Evolutionary conservation across 2,113 vertebrate species (phyloP).

Genomic region (Osmerus mordax): DNA sequence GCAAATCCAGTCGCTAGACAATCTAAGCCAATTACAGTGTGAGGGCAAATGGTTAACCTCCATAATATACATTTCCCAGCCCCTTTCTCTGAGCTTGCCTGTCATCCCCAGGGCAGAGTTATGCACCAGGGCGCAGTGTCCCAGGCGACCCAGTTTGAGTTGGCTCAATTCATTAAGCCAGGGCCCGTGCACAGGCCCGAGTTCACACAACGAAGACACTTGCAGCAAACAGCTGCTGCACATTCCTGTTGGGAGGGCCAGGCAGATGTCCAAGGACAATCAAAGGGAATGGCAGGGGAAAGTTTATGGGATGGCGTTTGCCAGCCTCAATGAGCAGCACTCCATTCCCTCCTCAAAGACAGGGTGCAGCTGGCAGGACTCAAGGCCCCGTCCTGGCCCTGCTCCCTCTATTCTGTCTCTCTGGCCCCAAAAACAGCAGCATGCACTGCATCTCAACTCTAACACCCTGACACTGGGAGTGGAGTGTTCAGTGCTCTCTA

Average conservation of each 20-base stretch:
- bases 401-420: constrained; percentile 56
- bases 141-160: constrained; percentile 77
- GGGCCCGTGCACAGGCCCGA: constrained; percentile 73
- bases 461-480: constrained; percentile 58
- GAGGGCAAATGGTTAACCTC: constrained; percentile 81
- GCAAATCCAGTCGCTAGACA: constrained; percentile 95
- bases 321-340: constrained; percentile 91
- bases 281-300: constrained; percentile 92
- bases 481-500: constrained; percentile 52
- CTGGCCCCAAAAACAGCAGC: constrained; percentile 55
- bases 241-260: constrained; percentile 94
- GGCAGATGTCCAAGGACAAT: constrained; percentile 99
- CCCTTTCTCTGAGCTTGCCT: constrained; percentile 65
- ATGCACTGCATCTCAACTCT: constrained; percentile 35
- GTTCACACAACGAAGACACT: constrained; percentile 85
- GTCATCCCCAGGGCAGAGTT: constrained; percentile 77
- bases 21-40: constrained; percentile 98
- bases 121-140: constrained; percentile 71
- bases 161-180: constrained; percentile 95
- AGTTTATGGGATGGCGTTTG: constrained; percentile 93
- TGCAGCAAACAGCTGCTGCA: constrained; percentile 95
- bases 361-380: constrained; percentile 91
- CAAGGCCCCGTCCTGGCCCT: constrained; percentile 75
- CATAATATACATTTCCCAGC: constrained; percentile 78
- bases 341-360: constrained; percentile 91